These are phyloP conservation scores for Telmatherina bonti DNA, from an alignment of 2,797 vertebrate species.

Conservation along the genomic window DNA sequence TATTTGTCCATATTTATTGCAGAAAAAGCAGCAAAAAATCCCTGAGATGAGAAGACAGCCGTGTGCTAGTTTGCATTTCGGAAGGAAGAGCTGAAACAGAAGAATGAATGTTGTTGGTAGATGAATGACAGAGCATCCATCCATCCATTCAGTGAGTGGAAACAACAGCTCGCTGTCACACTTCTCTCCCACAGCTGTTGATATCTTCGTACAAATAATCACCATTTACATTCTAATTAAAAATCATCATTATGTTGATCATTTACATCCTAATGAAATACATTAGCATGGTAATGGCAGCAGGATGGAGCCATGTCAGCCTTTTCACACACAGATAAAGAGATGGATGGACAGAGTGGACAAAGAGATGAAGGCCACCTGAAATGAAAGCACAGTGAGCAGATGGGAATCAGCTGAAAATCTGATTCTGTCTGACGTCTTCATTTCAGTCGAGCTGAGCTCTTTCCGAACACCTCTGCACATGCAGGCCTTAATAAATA, in stretches of 20 bases:
- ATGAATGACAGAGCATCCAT: constrained; percentile 53
- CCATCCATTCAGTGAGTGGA: constrained; percentile 38
- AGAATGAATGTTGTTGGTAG: constrained; percentile 33
- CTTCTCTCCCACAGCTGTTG: constrained; percentile 56
- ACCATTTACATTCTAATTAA: constrained; percentile 78
- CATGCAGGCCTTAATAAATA: constrained; percentile 31
- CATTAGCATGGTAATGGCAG: constrained; percentile 74
- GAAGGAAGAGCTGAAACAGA: constrained; percentile 28
- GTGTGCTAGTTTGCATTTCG: not conserved
- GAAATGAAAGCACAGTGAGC: constrained; percentile 48
- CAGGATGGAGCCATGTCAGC: constrained; percentile 41
- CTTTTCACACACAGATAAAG: constrained; percentile 52
- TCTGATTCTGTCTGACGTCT: constrained; percentile 61
- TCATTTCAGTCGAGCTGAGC: constrained; percentile 30
- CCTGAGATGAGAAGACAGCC: not conserved
- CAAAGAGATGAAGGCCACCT: constrained; percentile 40
- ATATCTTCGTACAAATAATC: constrained; percentile 67
- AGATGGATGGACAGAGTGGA: constrained; percentile 40
- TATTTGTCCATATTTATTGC: too few relatives aligned
- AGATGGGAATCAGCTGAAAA: constrained; percentile 61
- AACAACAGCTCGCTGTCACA: constrained; percentile 63
- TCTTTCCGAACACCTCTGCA: constrained; percentile 22
- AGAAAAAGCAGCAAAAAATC: not conserved
- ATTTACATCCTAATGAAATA: constrained; percentile 75
- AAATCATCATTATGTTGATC: constrained; percentile 68